Evolutionary conservation across 2,797 vertebrate species (phyloP), one percentile per base, ranked within the genome.

Genomic region (Pangasius larnaudii): DNA sequence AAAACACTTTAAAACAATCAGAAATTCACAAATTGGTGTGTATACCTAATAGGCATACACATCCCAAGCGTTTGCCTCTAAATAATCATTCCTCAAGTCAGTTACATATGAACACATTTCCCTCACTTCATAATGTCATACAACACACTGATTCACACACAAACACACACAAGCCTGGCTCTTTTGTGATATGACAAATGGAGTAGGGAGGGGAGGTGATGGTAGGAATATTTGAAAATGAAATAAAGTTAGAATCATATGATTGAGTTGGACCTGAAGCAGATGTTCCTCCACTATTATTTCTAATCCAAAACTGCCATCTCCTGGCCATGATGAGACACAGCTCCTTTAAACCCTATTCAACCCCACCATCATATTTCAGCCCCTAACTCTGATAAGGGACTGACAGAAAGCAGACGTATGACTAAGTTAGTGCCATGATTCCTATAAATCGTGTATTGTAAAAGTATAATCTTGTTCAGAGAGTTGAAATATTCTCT

Each of bases 221-320:
- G 3, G 53, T n/a, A 75, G 49, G 36, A 58, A 49, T 42, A 36
- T 72, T 27, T 65, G n/a, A 82, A 56, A 59, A 46, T 61, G n/a
- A 61, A 36, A 71, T 19, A 78, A 39, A 82, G 2, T 75, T 63
- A 27, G 18, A 22, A 42, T 67, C 39, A 72, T 81, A 56, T 39
- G 63, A 91, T 77, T 80, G 88, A 85, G 83, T 16, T 51, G 56
- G 81, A 63, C 49, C 81, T 30, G 30, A n/a, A 61, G 9, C 24
- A 51, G 49, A 71, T 18, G 9, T 33, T 24, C n/a, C 56, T 77
- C 71, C 13, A 22, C 36, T 75, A 30, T 84, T n/a, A 90, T 86
- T 88, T 91, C 36, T 91, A 86, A 91, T 86, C 49, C 87, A 88
- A 89, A 91, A 75, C 89, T 86, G 91, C 91, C 91, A 91, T 90